Percentiles rank a stretch among this genome's conserved stretches.
These are phyloP conservation scores for Oncorhynchus clarkii DNA, from an alignment of 2,113 vertebrate genomes.

Conservation along the genomic window DNA sequence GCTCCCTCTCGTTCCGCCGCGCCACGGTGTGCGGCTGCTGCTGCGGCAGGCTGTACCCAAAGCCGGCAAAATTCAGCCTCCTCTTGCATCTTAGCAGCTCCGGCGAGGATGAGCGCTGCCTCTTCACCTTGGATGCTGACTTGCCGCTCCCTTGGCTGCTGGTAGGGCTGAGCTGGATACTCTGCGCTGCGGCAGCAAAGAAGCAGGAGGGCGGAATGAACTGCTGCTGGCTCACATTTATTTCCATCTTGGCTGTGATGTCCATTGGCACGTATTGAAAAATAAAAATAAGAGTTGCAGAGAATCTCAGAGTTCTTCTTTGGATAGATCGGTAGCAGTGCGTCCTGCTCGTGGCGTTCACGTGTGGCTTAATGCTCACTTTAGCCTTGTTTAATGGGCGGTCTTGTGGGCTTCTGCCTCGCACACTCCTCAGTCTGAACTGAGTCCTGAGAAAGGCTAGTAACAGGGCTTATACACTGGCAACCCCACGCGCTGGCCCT, in stretches of 20 bases:
- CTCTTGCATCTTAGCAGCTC: conserved; percentile 97
- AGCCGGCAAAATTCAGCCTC: conserved; percentile 90
- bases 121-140: conserved; percentile 74
- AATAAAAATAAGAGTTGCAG: conserved; percentile 18
- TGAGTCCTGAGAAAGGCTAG: conserved; percentile 70
- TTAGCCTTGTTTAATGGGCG: conserved; percentile 47
- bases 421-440: conserved; percentile 77
- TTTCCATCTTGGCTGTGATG: conserved; percentile 85
- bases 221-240: conserved; percentile 77
- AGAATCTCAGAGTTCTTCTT: conserved; percentile 47
- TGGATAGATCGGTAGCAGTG: conserved; percentile 66
- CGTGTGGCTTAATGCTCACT: conserved; percentile 67
- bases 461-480: conserved; percentile 77
- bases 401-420: conserved; percentile 65
- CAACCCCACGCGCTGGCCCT: conserved; percentile 69
- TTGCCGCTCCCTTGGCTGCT: conserved; percentile 75
- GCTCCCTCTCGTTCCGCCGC: conserved; percentile 91
- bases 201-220: conserved; percentile 84
- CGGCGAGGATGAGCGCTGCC: conserved; percentile 90
- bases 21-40: conserved; percentile 96
- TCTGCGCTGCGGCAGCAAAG: conserved; percentile 77
- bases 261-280: conserved; percentile 68
- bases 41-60: conserved; percentile 91
- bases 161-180: conserved; percentile 80
- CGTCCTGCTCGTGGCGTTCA: conserved; percentile 80